Conservation (phyloP, 2,113 vertebrate genomes). For the Rhagologus leucostigma region DNA sequence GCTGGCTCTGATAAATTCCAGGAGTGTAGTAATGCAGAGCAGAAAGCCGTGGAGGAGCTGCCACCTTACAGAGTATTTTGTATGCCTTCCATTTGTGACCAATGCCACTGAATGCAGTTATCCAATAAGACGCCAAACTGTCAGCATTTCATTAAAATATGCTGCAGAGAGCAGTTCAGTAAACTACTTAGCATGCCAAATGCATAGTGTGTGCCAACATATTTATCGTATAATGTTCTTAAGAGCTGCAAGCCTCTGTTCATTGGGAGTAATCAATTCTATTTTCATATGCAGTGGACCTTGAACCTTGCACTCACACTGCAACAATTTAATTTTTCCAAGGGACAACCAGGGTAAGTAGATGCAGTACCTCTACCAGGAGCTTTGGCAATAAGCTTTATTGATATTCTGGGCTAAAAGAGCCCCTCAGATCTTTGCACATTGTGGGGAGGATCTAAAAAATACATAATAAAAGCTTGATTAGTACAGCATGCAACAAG, state of each 20-base stretch:
- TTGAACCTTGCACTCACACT: conserved; percentile 32
- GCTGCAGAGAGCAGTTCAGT: conserved; percentile 29
- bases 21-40: background rate
- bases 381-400: background rate
- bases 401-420: conserved; percentile 3
- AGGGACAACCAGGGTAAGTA: background rate
- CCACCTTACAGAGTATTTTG: background rate
- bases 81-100: conserved; percentile 44
- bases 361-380: background rate
- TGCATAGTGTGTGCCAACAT: conserved; percentile 10
- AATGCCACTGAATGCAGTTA: conserved; percentile 31
- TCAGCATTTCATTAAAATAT: conserved; percentile 62
- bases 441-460: conserved; percentile 3
- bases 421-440: background rate
- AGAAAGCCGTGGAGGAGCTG: background rate
- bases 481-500: background rate
- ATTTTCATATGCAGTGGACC: conserved; percentile 46
- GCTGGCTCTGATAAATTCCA: conserved; percentile 27
- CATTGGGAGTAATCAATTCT: conserved; percentile 48
- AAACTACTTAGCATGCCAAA: conserved; percentile 48
- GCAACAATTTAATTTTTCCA: conserved; percentile 36
- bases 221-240: conserved; percentile 48
- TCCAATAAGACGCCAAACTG: conserved; percentile 48
- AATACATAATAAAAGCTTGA: conserved; percentile 24
- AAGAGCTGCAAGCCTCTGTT: conserved; percentile 35